A percentile compares a stretch with the other conserved stretches of the same genome.
phyloP scores from a whole-genome alignment of 2,888 invertebrate species.

The Biston stratarius region DNA sequence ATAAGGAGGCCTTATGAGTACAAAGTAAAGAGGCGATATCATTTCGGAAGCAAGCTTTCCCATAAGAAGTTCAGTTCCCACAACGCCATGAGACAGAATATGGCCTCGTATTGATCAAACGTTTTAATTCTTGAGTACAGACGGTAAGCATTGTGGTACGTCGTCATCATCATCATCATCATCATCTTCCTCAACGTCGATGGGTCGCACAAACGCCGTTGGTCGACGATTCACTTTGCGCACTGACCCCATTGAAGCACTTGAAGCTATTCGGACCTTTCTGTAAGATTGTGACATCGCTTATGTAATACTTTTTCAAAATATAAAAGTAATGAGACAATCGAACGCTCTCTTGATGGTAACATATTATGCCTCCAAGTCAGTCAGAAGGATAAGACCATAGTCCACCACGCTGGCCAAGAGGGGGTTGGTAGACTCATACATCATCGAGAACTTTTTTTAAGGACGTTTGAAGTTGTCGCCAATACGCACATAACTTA shows the following conservation, averaged over 20 bases:
- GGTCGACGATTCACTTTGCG: neutral
- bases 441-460: no score
- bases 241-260: neutral
- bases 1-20: no score
- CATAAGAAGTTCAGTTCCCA: neutral
- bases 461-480: no score
- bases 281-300: slow-evolving; percentile 3
- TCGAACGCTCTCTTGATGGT: no score
- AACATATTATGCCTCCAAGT: no score
- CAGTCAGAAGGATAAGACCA: no score
- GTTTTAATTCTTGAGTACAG: neutral
- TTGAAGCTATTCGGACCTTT: neutral
- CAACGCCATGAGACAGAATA: neutral
- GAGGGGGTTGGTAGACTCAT: no score
- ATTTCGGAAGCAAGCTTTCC: no score
- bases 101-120: neutral
- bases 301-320: neutral
- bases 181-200: neutral
- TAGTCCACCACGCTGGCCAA: no score
- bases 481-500: no score
- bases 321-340: no score
- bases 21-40: no score
- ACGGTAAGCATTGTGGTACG: neutral
- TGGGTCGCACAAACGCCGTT: neutral
- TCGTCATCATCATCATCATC: neutral